Base-by-base conservation (phyloP, 2,888 invertebrate genomes). In the Eubasilissa splendida region DNA sequence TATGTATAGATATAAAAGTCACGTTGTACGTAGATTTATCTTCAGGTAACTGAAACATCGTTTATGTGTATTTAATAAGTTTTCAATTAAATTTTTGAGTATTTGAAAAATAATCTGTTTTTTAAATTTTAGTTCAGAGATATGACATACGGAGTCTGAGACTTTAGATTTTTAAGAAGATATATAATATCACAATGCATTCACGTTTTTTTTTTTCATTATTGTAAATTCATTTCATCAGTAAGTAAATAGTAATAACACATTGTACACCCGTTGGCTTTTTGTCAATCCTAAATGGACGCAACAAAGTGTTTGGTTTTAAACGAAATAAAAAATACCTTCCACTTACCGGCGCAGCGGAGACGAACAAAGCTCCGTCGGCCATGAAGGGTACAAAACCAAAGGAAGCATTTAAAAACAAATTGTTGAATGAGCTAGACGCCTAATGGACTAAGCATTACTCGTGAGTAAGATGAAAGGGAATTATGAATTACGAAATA, bases 341-440 rank as follows among this genome's bases (percentile, higher is more conserved):
- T 31, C 68, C 75, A 74, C 50, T 77, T 74, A 74, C 58, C 70
- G 63, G 50, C 77, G 60, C 68, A 54, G 14, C 58, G 75, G 80
- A 42, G 42, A 7, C 73, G 76, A 77, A 71, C 79, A 82, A 81
- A 79, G 70, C 66, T 53, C 54, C 52, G 73, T 31, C 74, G 66
- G 73, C 10, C 54, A 66, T 11, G 59, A 54, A n/a, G 53, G n/a
- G 59, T 79, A 74, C 42, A 59, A 76, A 76, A 78, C 54, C 56
- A 59, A 66, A 78, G 56, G 59, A 58, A 75, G 80, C 71, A 79
- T 65, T 76, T 76, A 79, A 80, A 77, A 80, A 83, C 80, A 83
- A 79, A 80, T 80, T 80, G 80, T 80, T 65, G 76, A 80, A 82
- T 82, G 74, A 66, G 53, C 76, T 33, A 56, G 76, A 70, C 80